Conservation (phyloP, 1,140 invertebrate genomes). For the Drosophila ficusphila region DNA sequence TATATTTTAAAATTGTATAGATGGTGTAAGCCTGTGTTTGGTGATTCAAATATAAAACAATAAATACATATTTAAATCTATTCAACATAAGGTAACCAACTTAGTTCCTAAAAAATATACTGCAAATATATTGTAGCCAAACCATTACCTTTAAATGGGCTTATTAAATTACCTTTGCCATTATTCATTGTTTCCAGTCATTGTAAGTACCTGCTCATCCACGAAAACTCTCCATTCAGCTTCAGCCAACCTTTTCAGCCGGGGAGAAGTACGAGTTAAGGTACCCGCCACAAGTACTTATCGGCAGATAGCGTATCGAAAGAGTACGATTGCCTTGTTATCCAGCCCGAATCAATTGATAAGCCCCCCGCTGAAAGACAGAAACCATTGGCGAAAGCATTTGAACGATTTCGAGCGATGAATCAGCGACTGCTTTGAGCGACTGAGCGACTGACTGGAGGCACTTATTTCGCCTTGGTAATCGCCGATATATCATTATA, state of each 20-base stretch:
- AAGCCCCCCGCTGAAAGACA: slow-evolving; percentile 45
- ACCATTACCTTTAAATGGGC: too few species aligned
- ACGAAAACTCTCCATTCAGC: slow-evolving; percentile 10
- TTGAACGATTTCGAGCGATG: slow-evolving; percentile 36
- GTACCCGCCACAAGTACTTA: slow-evolving; percentile 41
- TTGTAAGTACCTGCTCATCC: not conserved
- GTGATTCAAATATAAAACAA: too few species aligned
- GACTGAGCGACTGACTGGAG: slow-evolving; percentile 26
- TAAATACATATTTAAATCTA: too few species aligned
- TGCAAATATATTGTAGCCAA: too few species aligned
- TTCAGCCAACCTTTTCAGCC: slow-evolving; percentile 12
- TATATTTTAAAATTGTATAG: too few species aligned
- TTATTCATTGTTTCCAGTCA: slow-evolving; percentile 4
- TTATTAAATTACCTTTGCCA: not conserved
- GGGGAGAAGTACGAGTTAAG: slow-evolving; percentile 5
- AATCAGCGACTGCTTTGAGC: slow-evolving; percentile 36
- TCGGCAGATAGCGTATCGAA: slow-evolving; percentile 36
- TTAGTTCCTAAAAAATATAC: too few species aligned
- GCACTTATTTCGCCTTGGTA: slow-evolving; percentile 49
- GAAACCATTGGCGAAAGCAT: slow-evolving; percentile 22
- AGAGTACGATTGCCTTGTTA: slow-evolving; percentile 41
- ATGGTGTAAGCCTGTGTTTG: too few species aligned
- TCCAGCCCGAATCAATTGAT: slow-evolving; percentile 38
- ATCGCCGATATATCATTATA: slow-evolving; percentile 48
- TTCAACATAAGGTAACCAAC: too few species aligned